Evolutionary conservation across 2,113 vertebrate genomes (phyloP).

Genomic region (Ifrita kowaldi): DNA sequence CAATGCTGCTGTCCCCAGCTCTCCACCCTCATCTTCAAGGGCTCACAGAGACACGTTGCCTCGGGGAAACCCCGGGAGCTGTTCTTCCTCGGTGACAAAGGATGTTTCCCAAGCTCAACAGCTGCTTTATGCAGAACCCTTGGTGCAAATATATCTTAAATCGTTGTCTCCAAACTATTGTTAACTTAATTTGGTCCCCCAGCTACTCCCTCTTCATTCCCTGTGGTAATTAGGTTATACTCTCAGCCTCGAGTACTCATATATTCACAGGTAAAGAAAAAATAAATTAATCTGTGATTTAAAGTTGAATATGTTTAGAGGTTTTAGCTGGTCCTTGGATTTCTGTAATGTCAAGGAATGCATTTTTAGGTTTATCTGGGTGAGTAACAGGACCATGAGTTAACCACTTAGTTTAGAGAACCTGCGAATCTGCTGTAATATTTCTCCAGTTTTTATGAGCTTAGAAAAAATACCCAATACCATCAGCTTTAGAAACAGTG

Average conservation of each 20-base stretch:
- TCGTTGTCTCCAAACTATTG: neutral
- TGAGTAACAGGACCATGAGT: neutral
- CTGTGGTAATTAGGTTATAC: neutral
- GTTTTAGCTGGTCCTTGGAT: neutral
- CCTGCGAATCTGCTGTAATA: neutral
- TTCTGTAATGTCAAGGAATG: neutral
- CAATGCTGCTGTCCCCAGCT: neutral
- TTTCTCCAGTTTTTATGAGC: neutral
- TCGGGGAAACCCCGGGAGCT: neutral
- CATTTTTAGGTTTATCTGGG: neutral
- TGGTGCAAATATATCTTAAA: neutral
- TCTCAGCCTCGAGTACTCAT: neutral
- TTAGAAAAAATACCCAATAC: neutral
- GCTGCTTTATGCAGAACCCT: neutral
- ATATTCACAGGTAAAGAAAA: neutral
- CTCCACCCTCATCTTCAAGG: neutral
- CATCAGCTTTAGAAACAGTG: neutral
- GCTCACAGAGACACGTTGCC: neutral
- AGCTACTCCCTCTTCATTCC: neutral
- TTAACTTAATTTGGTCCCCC: neutral
- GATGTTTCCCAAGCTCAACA: neutral
- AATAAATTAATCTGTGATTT: neutral
- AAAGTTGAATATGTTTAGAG: neutral
- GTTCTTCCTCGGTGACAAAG: fast-evolving
- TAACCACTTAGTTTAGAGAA: neutral